Evolutionary conservation across 2,113 vertebrate species (phyloP), one percentile per base, ranked within the genome.

Genomic region (Pontoporia blainvillei): DNA sequence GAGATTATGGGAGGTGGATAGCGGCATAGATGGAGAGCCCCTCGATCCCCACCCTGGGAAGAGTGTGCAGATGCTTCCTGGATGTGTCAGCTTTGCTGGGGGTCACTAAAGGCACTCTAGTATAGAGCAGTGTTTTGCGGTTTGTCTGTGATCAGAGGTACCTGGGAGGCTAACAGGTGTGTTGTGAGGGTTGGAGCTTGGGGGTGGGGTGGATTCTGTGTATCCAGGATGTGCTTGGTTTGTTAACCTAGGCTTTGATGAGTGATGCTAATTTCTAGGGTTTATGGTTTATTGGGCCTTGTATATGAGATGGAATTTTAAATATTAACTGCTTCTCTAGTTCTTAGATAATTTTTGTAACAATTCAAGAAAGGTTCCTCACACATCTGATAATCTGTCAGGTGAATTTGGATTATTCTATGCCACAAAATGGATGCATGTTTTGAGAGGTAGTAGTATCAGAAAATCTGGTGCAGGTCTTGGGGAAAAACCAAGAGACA

Each of bases 151-250:
- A 34, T 39, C 66, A 83, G 84, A 96, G 96, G 73, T 95, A 52
- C 91, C 94, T 92, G 82, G 85, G 92, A 94, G 96, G 54, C 41
- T 98, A 98, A 98, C 98, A 98, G 98, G 98, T 98, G 98, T 98
- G 97, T 97, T 97, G 49, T 36, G 59, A 81, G 90, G 87, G 34
- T 57, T 90, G 69, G 76, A 67, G 76, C 10, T 85, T 71, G 91
- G 67, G 57, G 67, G 13, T 72, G 94, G 95, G 90, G 81, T 62
- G 81, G 21, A 34, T 87, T 90, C 91, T 64, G 39, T 92, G 64
- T 76, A 67, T 49, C 72, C 64, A 41, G 18, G 49, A 81, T 64
- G 39, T 91, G 91, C 64, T 39, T 64, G 39, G 23, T 85, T 92
- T 85, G 83, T 84, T 49, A 39, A 86, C 54, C 12, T 14, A 91